Evolutionary conservation across 1,140 invertebrate genomes (phyloP).

Genomic region (Spodoptera litura): DNA sequence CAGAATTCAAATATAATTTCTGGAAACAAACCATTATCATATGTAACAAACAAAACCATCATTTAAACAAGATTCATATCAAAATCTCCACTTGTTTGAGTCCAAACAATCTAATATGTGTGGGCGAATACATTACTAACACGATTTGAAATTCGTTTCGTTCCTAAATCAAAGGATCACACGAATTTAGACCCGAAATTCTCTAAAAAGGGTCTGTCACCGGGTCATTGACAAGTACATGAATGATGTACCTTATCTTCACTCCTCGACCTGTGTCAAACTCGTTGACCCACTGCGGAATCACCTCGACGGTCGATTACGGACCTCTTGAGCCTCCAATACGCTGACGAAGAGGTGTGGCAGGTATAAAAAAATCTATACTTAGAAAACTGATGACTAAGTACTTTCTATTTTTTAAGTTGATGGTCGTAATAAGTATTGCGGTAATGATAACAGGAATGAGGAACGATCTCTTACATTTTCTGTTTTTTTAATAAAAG

Average conservation of each 20-base stretch:
- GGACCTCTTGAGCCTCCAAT: constrained; percentile 53
- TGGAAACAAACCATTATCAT: not conserved
- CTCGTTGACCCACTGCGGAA: constrained; percentile 61
- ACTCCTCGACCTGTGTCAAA: constrained; percentile 55
- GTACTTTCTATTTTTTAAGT: constrained; percentile 34
- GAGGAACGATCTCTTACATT: not conserved
- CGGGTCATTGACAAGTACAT: constrained; percentile 32
- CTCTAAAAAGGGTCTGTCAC: constrained; percentile 23
- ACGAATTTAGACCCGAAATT: constrained; percentile 6
- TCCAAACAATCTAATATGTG: not conserved
- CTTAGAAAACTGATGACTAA: constrained; percentile 39
- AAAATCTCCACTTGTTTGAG: not conserved
- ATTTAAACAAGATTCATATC: not conserved
- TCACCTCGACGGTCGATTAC: constrained; percentile 56
- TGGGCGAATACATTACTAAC: constrained; percentile 13
- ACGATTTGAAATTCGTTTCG: not conserved
- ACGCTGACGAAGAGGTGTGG: constrained; percentile 55
- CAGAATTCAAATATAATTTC: not conserved
- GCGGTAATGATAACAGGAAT: constrained; percentile 15
- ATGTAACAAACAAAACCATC: not conserved
- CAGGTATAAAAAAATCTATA: constrained; percentile 36
- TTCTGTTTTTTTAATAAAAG: not conserved
- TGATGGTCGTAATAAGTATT: constrained; percentile 13
- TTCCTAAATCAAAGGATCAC: not conserved
- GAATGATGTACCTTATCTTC: constrained; percentile 40